Evolutionary conservation across 1,140 invertebrate species (phyloP).

Genomic region (Heliothis virescens): DNA sequence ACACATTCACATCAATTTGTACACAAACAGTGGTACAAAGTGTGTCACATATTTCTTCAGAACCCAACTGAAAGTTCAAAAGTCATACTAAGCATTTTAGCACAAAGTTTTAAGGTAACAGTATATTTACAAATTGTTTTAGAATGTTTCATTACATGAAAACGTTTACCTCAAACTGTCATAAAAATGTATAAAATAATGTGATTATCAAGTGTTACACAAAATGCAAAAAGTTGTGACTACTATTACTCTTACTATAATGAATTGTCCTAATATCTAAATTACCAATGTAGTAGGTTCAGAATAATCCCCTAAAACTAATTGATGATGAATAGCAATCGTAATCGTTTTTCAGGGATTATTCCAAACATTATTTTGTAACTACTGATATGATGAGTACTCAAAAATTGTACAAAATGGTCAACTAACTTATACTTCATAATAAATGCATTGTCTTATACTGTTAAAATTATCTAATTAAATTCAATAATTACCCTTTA

Average conservation of each 20-base stretch:
- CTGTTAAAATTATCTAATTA: slow-evolving; percentile 47
- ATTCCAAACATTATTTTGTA: slow-evolving; percentile 73
- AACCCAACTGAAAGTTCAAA: slow-evolving; percentile 85
- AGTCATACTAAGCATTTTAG: slow-evolving; percentile 66
- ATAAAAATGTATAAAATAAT: slow-evolving; percentile 21
- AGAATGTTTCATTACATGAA: slow-evolving; percentile 29
- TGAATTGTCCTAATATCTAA: slow-evolving; percentile 52
- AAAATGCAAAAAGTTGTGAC: slow-evolving; percentile 50
- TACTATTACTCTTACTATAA: slow-evolving; percentile 42
- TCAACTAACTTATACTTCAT: slow-evolving; percentile 57
- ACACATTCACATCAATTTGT: slow-evolving; percentile 54
- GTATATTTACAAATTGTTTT: slow-evolving; percentile 76
- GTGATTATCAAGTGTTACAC: slow-evolving; percentile 44
- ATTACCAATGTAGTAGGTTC: slow-evolving; percentile 61
- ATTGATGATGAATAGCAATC: slow-evolving; percentile 44
- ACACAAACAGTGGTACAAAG: slow-evolving; percentile 9
- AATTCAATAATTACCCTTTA: slow-evolving; percentile 54
- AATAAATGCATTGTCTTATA: slow-evolving; percentile 72
- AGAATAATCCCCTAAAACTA: slow-evolving; percentile 82
- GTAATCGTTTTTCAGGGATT: slow-evolving; percentile 71
- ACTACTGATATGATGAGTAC: slow-evolving; percentile 55
- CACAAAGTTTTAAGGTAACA: slow-evolving; percentile 62
- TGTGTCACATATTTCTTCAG: slow-evolving; percentile 68
- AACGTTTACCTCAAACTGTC: slow-evolving; percentile 34
- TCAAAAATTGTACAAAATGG: slow-evolving; percentile 66